Base-by-base conservation (phyloP, 2,113 vertebrate genomes). In the Chionis minor region DNA sequence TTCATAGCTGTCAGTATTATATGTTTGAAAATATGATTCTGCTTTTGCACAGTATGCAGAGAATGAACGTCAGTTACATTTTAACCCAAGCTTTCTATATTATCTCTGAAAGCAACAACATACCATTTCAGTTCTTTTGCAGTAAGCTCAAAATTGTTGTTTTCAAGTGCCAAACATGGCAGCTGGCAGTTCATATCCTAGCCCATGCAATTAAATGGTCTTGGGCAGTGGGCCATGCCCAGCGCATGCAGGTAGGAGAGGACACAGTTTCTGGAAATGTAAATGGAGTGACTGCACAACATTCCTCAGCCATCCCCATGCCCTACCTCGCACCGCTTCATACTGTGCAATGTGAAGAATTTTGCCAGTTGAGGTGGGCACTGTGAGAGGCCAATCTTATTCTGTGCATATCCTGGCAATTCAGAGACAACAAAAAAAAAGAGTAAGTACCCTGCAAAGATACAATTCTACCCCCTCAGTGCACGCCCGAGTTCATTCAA, bases 171-270 rank as follows among this genome's bases (percentile, higher is more conserved):
- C 88, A 92, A 49, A 65, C 13, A 1, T 72, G 83, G 56, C 88
- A 95, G 81, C 84, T 92, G 94, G 56, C 61, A 56, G 56, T 81
- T 91, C 49, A 13, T 26, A 66, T 54, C 62, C 54, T 26, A 80
- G 40, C 49, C 58, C 73, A 16, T 54, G 73, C 49, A 84, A 79
- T 82, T 84, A 88, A 94, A 92, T 33, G 44, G 15, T 82, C 77
- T 91, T 67, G 91, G 94, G 78, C 90, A 90, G 44, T 4, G 42
- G 62, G 54, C 88, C 83, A 92, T 91, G 65, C 51, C 75, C 52
- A 33, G 47, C 18, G 47, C 2, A 0, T 8, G 30, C 14, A 75
- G 49, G n/a, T 9, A 20, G 23, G 72, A 84, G 33, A 91, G 44
- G 83, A 71, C 73, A 81, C 35, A 35, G 42, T 77, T 86, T 84